Percentiles rank a stretch among this genome's conserved stretches.
Conservation (phyloP, 1,140 invertebrate species). For the Eumaeus atala region DNA sequence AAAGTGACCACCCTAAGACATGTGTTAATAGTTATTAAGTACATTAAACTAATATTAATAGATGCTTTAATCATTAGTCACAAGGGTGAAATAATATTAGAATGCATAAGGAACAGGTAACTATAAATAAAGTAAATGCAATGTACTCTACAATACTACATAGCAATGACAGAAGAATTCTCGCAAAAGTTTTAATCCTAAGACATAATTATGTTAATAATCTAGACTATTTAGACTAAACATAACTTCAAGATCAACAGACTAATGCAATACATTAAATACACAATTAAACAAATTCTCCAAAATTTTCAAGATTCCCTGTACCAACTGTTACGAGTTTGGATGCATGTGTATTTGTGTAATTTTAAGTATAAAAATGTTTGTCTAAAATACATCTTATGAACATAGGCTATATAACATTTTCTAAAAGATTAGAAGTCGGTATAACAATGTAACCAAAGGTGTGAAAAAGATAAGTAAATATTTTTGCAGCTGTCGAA, state of each 20-base stretch:
- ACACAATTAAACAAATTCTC: slow-evolving; percentile 7
- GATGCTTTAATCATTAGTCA: slow-evolving; percentile 24
- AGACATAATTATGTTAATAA: background rate
- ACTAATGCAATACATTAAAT: slow-evolving; percentile 14
- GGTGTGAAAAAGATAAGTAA: too few relatives aligned
- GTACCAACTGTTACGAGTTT: too few relatives aligned
- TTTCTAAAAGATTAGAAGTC: too few relatives aligned
- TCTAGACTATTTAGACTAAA: background rate
- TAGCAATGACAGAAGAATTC: slow-evolving; percentile 25
- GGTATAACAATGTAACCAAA: too few relatives aligned
- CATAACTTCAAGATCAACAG: background rate
- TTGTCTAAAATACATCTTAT: too few relatives aligned
- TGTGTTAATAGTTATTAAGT: background rate
- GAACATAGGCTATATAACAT: too few relatives aligned
- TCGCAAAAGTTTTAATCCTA: slow-evolving; percentile 26
- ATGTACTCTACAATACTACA: slow-evolving; percentile 37
- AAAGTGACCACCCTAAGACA: too few relatives aligned
- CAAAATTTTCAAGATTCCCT: too few relatives aligned
- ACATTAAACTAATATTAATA: background rate
- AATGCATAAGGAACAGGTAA: background rate
- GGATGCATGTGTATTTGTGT: too few relatives aligned
- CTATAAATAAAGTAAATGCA: slow-evolving; percentile 59
- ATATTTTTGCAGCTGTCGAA: too few relatives aligned
- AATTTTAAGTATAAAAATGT: too few relatives aligned
- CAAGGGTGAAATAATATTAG: slow-evolving; percentile 18